A percentile compares a stretch with the other conserved stretches of the same genome.
Evolutionary conservation across 2,888 invertebrate species (phyloP).

Genomic region (Endotricha flammealis): DNA sequence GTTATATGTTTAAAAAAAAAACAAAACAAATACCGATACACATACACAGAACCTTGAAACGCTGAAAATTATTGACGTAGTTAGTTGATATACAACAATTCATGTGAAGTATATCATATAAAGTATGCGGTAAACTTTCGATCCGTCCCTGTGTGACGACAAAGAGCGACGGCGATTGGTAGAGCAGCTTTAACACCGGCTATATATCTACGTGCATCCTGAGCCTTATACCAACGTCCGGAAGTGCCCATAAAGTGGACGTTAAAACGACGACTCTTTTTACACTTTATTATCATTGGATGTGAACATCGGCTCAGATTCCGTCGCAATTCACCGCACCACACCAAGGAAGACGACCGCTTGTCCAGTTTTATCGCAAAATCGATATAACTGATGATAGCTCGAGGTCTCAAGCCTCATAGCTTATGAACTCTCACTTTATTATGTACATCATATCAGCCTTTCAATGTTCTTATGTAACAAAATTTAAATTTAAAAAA

Average conservation of each 20-base stretch:
- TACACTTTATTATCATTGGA: constrained; percentile 78
- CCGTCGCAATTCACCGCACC: constrained; percentile 63
- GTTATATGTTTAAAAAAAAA: too few relatives aligned
- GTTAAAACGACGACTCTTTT: constrained; percentile 76
- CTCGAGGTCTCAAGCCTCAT: constrained; percentile 51
- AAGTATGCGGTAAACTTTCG: constrained; percentile 23
- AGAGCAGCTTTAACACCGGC: constrained; percentile 54
- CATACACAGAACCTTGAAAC: too few relatives aligned
- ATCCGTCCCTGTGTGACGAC: constrained; percentile 32
- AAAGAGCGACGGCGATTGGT: constrained; percentile 47
- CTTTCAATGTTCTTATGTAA: constrained; percentile 34
- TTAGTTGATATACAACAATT: background rate
- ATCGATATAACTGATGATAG: constrained; percentile 69
- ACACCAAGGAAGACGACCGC: constrained; percentile 52
- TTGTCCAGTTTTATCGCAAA: constrained; percentile 67
- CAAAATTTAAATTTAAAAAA: too few relatives aligned
- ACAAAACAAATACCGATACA: too few relatives aligned
- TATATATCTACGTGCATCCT: constrained; percentile 60
- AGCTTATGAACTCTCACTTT: constrained; percentile 64
- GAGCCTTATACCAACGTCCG: constrained; percentile 61
- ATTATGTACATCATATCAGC: constrained; percentile 50
- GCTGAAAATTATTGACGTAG: too few relatives aligned
- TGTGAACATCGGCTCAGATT: constrained; percentile 74
- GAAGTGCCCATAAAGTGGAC: constrained; percentile 73
- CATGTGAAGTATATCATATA: background rate